Base-by-base conservation (phyloP, 2,888 invertebrate species). In the Xanthia togata region DNA sequence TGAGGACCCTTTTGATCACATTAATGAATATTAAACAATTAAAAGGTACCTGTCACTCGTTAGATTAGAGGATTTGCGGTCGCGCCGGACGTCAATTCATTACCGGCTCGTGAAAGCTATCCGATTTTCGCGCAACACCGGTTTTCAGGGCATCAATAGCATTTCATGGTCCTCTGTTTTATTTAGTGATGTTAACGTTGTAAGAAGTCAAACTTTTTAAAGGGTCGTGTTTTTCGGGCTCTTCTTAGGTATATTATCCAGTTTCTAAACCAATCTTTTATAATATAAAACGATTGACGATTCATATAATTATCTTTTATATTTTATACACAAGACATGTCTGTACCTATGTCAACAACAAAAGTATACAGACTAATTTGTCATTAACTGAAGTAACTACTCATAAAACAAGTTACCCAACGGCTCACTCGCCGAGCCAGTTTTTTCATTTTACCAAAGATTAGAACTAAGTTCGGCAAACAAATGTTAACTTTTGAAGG, bases 11-110 rank as follows among this genome's bases (percentile, higher is more conserved):
- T 85, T 85, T 76, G 74, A 79, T 74, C 20, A 62, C 38, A 71
- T 77, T 75, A 85, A 83, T 85, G 72, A 75, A 20, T 57, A n/a
- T 44, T 50, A 68, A 65, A 78, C 70, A 83, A 85, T 82, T 76
- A 86, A 89, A 89, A 88, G 88, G 89, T 79, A 76, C 65, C 69
- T 64, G 23, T 68, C 63, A 78, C 78, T 77, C 74, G 68, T 62
- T 38, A 50, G 69, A 79, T 89, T 80, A 89, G 89, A 82, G 74
- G 81, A 87, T 91, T 89, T 90, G 89, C 85, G 90, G 90, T 86
- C 26, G 47, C 67, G 63, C 60, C 75, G 83, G 77, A 50, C 73
- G 74, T 72, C 81, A 83, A 84, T 82, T 83, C 81, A 84, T 88
- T 85, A 88, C 83, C 73, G 79, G 73, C 72, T 78, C 65, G 70